phyloP scores from a whole-genome alignment of 1,140 invertebrate genomes.

The Planococcus citri region DNA sequence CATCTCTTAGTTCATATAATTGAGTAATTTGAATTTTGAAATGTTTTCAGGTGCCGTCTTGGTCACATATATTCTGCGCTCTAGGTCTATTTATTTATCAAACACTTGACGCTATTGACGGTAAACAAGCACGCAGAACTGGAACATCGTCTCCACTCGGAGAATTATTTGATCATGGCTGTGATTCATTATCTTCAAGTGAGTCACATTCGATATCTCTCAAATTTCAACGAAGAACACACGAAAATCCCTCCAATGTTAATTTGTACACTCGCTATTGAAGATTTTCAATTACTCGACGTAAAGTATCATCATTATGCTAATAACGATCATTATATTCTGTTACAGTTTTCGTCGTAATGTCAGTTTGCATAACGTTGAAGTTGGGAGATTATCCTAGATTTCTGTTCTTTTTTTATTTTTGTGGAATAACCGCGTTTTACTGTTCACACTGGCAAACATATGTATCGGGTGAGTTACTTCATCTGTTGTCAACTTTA shows the following conservation, averaged over 20 bases:
- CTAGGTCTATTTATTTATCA: constrained; percentile 95
- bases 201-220: constrained; percentile 22
- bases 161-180: constrained; percentile 99
- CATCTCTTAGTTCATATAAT: no score
- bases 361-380: constrained; percentile 84
- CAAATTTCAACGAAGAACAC: constrained; percentile 7
- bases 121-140: constrained; percentile 97
- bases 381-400: constrained; percentile 79
- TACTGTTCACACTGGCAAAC: constrained; percentile 99
- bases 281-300: not conserved
- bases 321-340: not conserved
- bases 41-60: constrained; percentile 60
- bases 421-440: constrained; percentile 86
- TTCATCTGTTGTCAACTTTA: not conserved
- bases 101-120: constrained; percentile 96
- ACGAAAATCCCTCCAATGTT: not conserved
- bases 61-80: constrained; percentile 83
- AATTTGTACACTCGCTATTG: no score
- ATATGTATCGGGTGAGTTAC: constrained; percentile 73
- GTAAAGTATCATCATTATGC: not conserved
- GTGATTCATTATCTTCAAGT: constrained; percentile 87
- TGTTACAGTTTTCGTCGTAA: constrained; percentile 77
- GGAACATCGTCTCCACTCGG: constrained; percentile 84
- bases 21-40: not conserved
- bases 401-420: constrained; percentile 83